Evolutionary conservation across 2,113 vertebrate species (phyloP), one percentile per base, ranked within the genome.

Genomic region (Rhea pennata): DNA sequence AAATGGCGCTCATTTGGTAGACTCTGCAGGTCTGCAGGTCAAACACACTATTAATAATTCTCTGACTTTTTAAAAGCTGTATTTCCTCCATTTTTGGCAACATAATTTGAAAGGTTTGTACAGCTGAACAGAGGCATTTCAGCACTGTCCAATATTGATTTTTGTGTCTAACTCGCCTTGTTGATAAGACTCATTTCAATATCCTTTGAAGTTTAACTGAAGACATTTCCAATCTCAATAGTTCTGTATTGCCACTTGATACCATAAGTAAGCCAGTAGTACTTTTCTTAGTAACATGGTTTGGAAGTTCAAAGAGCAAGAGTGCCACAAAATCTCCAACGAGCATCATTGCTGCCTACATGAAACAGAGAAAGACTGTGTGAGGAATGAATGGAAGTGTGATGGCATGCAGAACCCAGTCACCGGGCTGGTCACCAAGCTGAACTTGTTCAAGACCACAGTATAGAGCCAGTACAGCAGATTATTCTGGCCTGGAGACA

Each of bases 1-100:
- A 95, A 97, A 96, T 90, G 64, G 95, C 51, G 82, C 27, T 93
- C 65, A 91, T 90, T 82, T 46, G 62, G 89, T 87, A 92, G 84
- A 80, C 81, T 94, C 59, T 33, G 69, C 82, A 88, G 89, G 92
- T 66, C 89, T 91, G 65, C 87, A 95, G 92, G 96, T 97, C 95
- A 96, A 94, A 92, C 84, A 92, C 75, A 39, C 95, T 95, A 96
- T 96, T 96, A 97, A 96, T 96, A 96, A 97, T 92, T 92, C 78
- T 67, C 89, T 91, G 94, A 91, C 91, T 90, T 95, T 92, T 94
- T 90, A 97, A 96, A 93, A 96, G 92, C 95, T 91, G 72, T 67
- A 70, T 87, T 96, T 93, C 89, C 95, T 96, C 89, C 87, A 62
- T 95, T 96, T 89, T 15, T 96, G 92, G 94, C 89, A 97, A 95